Evolutionary conservation across 2,113 vertebrate species (phyloP), one percentile per base, ranked within the genome.

Genomic region (Actenoides hombroni): DNA sequence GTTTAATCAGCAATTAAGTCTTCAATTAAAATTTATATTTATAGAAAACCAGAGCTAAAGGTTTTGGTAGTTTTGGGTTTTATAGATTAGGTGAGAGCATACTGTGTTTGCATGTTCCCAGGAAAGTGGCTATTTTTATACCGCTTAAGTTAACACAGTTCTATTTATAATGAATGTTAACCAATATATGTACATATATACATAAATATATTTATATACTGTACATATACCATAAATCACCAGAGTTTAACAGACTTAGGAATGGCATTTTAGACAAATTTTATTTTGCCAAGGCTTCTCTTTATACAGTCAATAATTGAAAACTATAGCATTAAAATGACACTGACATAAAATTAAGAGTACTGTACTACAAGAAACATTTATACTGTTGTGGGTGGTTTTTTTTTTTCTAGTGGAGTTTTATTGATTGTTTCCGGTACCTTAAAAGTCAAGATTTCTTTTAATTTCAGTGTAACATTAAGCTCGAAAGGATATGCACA

Each of bases 91-190:
- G 63, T 93, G 86, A 96, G 82, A 95, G 92, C 88, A 86, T 95
- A 73, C 64, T 64, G 29, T 87, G 86, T 95, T 97, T 98, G 98
- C 98, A 98, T 98, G 98, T 91, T 87, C 92, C 94, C 91, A 88
- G 85, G 91, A 71, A 97, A 97, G 91, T 95, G 92, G 96, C 97
- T 98, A 98, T 98, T 98, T 98, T 98, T 98, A 88, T 98, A 98
- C 97, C 91, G 65, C 95, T 90, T 97, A 96, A 97, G 95, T 97
- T 97, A 97, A 96, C 88, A 94, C 46, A 84, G 61, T 95, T 97
- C 94, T 97, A 96, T 98, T 98, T 98, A 97, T 97, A 98, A 98
- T 77, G 81, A 97, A 95, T 95, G 93, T 97, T 96, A 95, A 90
- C 90, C 89, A 63, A 89, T 95, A 89, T 95, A 79, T 98, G 97